Base-by-base conservation (phyloP, 2,113 vertebrate genomes). In the Seriola rivoliana region DNA sequence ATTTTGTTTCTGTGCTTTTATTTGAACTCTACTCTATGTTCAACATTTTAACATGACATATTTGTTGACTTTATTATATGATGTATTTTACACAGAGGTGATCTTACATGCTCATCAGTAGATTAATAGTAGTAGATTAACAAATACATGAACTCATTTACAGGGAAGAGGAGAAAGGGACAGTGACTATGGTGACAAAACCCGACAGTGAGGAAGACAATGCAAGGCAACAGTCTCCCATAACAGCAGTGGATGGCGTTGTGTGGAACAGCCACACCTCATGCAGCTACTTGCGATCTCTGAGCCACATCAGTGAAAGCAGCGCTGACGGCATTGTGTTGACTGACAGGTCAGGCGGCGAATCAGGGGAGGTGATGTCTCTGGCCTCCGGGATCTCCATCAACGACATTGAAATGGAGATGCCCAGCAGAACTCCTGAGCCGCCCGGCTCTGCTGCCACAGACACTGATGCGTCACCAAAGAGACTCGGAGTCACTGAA, bases 281-380 rank as follows among this genome's bases (percentile, higher is more conserved):
- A 0, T 62, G 44, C 38, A 88, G 92, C 76, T 97, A 96, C 81
- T 96, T 93, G 1, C 95, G 97, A 80, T 98, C 97, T 81, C 95
- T 99, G 67, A 99, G 98, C 90, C 97, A 99, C 87, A 99, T 99
- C 82, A 99, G 98, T 0, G 98, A 99, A 82, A 94, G 92, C 88
- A 98, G 97, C 0, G 92, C 95, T 58, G 98, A 99, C 0, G 95
- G 93, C 17, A 75, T 90, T 0, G 62, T 91, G 0, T 34, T 95
- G 85, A 88, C 83, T 17, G 92, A 94, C 44, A 89, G 77, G 63
- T 36, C 83, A 5, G 48, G 58, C 0, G 42, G 75, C 4, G 86
- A 92, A 23, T 81, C 72, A 2, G 77, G 38, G 14, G 92, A 92
- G 11, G 83, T 50, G 17, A 73, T 74, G 25, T 87, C 88, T 25